Evolutionary conservation across 2,888 invertebrate species (phyloP).

Genomic region (Arenicola marina): DNA sequence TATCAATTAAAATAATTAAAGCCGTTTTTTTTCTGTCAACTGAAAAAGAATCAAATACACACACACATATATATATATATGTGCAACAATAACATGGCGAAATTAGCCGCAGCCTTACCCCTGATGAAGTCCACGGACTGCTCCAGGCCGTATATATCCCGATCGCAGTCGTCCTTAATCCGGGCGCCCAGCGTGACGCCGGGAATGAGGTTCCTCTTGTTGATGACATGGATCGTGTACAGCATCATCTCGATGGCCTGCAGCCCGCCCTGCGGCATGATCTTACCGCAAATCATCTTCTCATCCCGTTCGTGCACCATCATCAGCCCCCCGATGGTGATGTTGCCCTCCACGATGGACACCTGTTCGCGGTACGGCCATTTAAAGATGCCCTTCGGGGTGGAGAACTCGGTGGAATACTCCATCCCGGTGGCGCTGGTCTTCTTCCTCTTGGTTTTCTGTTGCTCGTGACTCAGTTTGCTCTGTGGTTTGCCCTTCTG

Average conservation of each 20-base stretch:
- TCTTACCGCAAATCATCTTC: constrained; percentile 83
- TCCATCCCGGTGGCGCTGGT: neutral
- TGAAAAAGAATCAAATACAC: neutral
- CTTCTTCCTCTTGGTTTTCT: too few species aligned
- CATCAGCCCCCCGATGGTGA: constrained; percentile 89
- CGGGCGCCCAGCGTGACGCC: constrained; percentile 84
- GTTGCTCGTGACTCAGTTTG: too few species aligned
- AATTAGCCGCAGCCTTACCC: constrained; percentile 69
- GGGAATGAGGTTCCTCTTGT: constrained; percentile 68
- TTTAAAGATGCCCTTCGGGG: constrained; percentile 42
- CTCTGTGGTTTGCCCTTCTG: too few species aligned
- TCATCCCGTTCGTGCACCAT: constrained; percentile 90
- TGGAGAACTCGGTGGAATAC: constrained; percentile 13
- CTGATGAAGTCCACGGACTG: constrained; percentile 96
- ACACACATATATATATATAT: neutral
- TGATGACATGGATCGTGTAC: constrained; percentile 79
- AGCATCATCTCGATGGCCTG: constrained; percentile 88
- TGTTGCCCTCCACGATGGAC: constrained; percentile 84
- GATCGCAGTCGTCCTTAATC: constrained; percentile 91
- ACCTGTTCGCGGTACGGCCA: constrained; percentile 64
- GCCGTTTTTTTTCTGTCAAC: too few species aligned
- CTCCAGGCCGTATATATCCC: constrained; percentile 92
- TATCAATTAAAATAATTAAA: too few species aligned
- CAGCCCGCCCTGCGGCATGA: constrained; percentile 87
- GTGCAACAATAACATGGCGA: neutral